Base-by-base conservation (phyloP, 1,140 invertebrate species). In the Scaptomyza montana region DNA sequence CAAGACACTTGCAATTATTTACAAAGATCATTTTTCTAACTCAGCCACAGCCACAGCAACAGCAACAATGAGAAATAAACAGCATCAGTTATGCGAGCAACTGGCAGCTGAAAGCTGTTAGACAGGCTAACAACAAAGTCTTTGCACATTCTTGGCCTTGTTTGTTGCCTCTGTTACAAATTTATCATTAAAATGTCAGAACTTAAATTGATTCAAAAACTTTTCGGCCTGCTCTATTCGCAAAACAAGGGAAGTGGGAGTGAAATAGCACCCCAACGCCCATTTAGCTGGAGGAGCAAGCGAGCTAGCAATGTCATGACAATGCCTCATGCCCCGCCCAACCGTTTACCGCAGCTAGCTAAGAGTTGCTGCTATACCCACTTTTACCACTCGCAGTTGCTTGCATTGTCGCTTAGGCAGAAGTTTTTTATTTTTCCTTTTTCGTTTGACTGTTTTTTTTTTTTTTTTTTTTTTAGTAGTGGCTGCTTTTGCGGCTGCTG, bases 131-230 rank as follows among this genome's bases (percentile, higher is more conserved):
- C 41, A 53, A 49, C 56, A 74, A 68, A 55, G 13, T 53, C 25
- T 49, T 46, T 30, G 39, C 53, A 50, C 71, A 78, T 86, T 87
- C 78, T 60, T 77, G 69, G 67, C 54, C 75, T 63, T 69, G 46
- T 61, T 80, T 80, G 54, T 47, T 60, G 39, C 21, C 65, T 75
- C 76, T 76, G 68, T 77, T 87, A 89, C 84, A 89, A 84, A 89
- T 89, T 89, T 89, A 89, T 89, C 84, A 89, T 89, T 89, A 89
- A 89, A 89, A 89, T 89, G 84, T 89, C 84, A 89, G 87, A 89
- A 89, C 84, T 89, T 89, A 89, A 89, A 89, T 89, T 89, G 84
- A 89, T 84, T 89, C 79, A 89, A 89, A 86, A 89, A 87, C 66
- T 89, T 89, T 89, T 89, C 77, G 61, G 67, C 55, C 66, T 19